phyloP scores from a whole-genome alignment of 2,113 vertebrate species.

The Polypterus senegalus region DNA sequence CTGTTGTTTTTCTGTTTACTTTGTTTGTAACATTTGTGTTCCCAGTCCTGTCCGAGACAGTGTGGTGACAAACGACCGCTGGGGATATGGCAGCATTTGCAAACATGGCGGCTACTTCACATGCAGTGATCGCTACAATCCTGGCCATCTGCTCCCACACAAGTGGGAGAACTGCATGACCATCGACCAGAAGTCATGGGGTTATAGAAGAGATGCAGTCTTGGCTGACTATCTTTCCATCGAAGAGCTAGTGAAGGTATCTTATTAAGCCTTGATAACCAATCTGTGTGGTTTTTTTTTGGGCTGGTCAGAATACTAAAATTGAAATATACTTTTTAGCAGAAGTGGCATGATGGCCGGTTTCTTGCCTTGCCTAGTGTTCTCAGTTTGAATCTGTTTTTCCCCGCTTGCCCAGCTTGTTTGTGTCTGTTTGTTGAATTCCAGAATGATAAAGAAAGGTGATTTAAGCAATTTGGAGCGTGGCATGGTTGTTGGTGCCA shows the following conservation, averaged over 20 bases:
- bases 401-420: too few relatives aligned
- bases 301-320: too few relatives aligned
- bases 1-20: slow-evolving; percentile 6
- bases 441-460: too few relatives aligned
- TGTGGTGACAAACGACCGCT: slow-evolving; percentile 91
- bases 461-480: too few relatives aligned
- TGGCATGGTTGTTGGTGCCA: too few relatives aligned
- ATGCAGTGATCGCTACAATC: slow-evolving; percentile 77
- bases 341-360: too few relatives aligned
- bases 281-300: too few relatives aligned
- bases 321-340: too few relatives aligned
- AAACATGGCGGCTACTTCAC: slow-evolving; percentile 83
- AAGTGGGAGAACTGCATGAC: slow-evolving; percentile 98
- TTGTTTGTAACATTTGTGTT: slow-evolving; percentile 1
- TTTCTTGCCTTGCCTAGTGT: too few relatives aligned
- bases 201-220: slow-evolving; percentile 67
- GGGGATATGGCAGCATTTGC: slow-evolving; percentile 70
- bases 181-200: slow-evolving; percentile 78
- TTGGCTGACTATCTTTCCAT: slow-evolving; percentile 64
- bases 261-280: too few relatives aligned
- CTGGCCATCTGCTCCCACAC: slow-evolving; percentile 68
- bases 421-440: too few relatives aligned
- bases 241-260: slow-evolving; percentile 64
- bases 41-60: slow-evolving; percentile 74
- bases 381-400: too few relatives aligned